Base-by-base conservation (phyloP, 2,888 invertebrate species). In the Encarsia formosa region DNA sequence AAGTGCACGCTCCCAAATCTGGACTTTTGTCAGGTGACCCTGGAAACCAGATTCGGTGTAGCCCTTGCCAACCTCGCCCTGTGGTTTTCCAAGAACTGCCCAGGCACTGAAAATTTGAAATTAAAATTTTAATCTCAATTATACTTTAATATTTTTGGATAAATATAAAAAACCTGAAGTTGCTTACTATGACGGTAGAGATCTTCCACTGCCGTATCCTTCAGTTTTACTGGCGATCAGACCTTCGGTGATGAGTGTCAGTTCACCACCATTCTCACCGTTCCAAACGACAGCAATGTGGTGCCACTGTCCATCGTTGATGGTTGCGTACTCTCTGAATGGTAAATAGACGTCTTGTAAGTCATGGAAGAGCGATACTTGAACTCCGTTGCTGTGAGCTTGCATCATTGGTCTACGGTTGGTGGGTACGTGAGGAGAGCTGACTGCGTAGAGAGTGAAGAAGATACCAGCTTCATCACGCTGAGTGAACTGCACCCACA, bases 251-350 rank as follows among this genome's bases (percentile, higher is more conserved):
- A 95, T 90, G 20, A 97, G 79, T 49, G 90, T 90, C 38, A 96
- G 77, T 70, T 88, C 87, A 18, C 94, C 94, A 5, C 88, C 88
- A 49, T 86, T 85, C 53, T 81, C 82, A 32, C 94, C 91, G 67
- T 92, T 88, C 95, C 96, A 96, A n/a, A 93, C 88, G 46, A 97
- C 81, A 32, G 93, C 92, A 24, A 95, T 85, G 67, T 95, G 94
- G 77, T 96, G 95, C 96, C 96, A 96, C 69, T 92, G 92, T 4
- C 94, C 95, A 67, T 96, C 95, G 67, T 95, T 96, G 18, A 96
- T 87, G 0, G 92, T 92, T 1, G 94, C 91, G 64, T 90, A 93
- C 74, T 92, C 91, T 46, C 90, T 84, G 75, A 93, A 94, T 62
- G 91, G 89, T 35, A 94, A 76, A 76, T 93, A 94, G 1, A 91